Evolutionary conservation across 2,113 vertebrate species (phyloP).

Genomic region (Parotia lawesii): DNA sequence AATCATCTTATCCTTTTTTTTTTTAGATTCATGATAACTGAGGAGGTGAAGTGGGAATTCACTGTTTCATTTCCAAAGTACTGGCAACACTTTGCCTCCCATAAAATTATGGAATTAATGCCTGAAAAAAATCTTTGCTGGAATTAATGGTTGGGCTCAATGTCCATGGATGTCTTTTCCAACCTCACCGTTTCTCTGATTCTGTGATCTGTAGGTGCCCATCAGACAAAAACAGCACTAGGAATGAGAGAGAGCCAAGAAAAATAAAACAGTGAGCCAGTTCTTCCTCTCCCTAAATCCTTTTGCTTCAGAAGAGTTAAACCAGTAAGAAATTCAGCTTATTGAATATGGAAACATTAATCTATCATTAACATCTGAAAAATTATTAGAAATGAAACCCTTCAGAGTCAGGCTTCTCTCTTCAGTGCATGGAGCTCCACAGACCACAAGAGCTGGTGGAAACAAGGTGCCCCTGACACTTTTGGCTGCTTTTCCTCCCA

Average conservation of each 20-base stretch:
- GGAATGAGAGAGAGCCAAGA: not conserved
- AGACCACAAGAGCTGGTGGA: not conserved
- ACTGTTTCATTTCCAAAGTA: not conserved
- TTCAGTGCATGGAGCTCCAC: not conserved
- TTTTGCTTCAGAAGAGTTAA: not conserved
- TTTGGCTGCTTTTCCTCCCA: not conserved
- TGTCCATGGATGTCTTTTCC: not conserved
- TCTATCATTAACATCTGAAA: not conserved
- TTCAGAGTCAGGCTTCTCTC: not conserved
- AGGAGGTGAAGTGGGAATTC: not conserved
- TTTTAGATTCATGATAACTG: not conserved
- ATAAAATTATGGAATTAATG: not conserved
- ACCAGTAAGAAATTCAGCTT: not conserved
- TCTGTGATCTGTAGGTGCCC: not conserved
- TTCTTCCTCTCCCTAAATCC: not conserved
- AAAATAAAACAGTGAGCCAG: not conserved
- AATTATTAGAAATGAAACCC: not conserved
- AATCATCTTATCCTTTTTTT: not conserved
- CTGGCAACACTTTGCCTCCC: not conserved
- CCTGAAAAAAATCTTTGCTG: not conserved
- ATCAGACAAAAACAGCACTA: not conserved
- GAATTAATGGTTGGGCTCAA: not conserved
- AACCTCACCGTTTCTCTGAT: not conserved
- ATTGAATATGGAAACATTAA: not conserved
- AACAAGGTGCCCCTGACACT: not conserved